Evolutionary conservation across 2,113 vertebrate genomes (phyloP).

Genomic region (Scytalopus superciliaris): DNA sequence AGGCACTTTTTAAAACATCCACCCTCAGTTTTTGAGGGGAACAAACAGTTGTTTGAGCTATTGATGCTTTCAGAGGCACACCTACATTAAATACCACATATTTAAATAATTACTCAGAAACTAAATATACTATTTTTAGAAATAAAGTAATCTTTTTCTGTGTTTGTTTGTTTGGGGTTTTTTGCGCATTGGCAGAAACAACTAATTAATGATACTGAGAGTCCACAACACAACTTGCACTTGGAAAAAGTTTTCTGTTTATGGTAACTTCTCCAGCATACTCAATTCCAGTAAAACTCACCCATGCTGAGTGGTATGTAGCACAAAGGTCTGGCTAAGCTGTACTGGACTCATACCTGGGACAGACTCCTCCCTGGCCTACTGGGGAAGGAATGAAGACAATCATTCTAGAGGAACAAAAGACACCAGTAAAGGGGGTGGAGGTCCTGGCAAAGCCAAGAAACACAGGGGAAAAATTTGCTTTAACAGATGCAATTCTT

Average conservation of each 20-base stretch:
- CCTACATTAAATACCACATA: background rate
- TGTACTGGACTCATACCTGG: background rate
- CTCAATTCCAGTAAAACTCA: background rate
- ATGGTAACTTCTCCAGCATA: background rate
- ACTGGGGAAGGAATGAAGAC: background rate
- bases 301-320: background rate
- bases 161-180: background rate
- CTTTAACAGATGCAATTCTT: background rate
- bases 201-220: background rate
- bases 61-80: background rate
- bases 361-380: background rate
- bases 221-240: background rate
- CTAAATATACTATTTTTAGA: background rate
- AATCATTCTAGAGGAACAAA: background rate
- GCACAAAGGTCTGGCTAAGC: background rate
- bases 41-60: background rate
- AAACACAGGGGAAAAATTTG: background rate
- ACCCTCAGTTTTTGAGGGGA: background rate
- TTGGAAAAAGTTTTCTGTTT: background rate
- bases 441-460: background rate
- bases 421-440: background rate
- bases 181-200: background rate
- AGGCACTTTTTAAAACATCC: background rate
- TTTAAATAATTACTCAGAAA: background rate
- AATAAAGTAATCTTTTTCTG: background rate